Evolutionary conservation across 2,888 invertebrate species (phyloP), one percentile per base, ranked within the genome.

Genomic region (Aleiodes testaceus): DNA sequence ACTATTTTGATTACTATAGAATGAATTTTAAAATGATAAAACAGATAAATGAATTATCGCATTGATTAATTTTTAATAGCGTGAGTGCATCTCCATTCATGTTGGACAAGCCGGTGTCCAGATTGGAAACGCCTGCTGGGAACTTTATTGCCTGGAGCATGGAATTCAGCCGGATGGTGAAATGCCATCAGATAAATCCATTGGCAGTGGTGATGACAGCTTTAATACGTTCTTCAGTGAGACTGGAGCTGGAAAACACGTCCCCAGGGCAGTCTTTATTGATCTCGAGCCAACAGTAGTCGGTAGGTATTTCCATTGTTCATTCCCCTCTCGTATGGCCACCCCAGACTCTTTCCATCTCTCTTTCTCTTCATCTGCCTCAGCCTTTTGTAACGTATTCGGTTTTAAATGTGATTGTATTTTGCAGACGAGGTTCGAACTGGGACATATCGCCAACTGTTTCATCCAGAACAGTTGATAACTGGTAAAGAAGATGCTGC

Each of bases 281-380:
- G 97, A 97, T 84, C 89, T 97, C 81, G 97, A 97, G 86, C 97
- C 97, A 69, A 96, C 96, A 76, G 97, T 97, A 36, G 95, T 97
- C 63, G 94, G 95, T 94, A 82, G 89, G 90, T 69, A 26, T 45
- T 14, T 44, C 45, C 22, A 59, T 63, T 63, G 44, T 63, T 63
- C 45, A 22, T 22, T 45, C 22, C 4, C 45, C 22, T 44, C 14
- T 59, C 30, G 16, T 47, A 3, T 4, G 6, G 9, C 9, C 97
- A 72, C 96, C 96, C 52, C 81, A 14, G 2, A 9, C 20, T 14
- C 1, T 4, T 97, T 72, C 97, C 96, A 52, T 96, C 96, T 78
- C 91, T 97, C 77, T 97, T 97, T 88, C 96, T 97, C 72, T 96
- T 97, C 88, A 96, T 97, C 72, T 96, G 97, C 86, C 91, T 97